Conservation (phyloP, 2,797 vertebrate genomes). For the Muscicapa comitata region DNA sequence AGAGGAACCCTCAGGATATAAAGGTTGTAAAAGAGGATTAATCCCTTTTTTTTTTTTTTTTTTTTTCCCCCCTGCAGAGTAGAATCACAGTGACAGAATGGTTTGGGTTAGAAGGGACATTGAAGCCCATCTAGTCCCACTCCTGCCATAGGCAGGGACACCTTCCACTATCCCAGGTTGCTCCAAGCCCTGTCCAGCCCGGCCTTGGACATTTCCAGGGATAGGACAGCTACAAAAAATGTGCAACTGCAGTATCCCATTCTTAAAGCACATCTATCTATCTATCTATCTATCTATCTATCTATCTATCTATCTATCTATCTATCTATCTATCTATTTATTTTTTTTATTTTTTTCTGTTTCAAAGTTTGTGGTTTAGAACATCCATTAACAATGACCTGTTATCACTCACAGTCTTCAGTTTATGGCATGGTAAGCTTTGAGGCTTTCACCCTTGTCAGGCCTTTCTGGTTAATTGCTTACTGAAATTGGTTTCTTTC, state of each 20-base stretch:
- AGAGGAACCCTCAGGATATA: not conserved
- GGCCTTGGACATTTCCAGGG: not conserved
- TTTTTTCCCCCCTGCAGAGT: not conserved
- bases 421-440: not conserved
- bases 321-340: not conserved
- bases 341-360: not conserved
- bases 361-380: not conserved
- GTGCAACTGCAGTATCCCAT: not conserved
- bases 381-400: not conserved
- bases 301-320: fast-evolving
- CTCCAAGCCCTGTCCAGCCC: not conserved
- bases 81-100: not conserved
- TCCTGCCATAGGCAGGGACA: not conserved
- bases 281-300: not conserved
- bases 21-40: not conserved
- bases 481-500: not conserved
- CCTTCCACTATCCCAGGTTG: fast-evolving
- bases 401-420: not conserved
- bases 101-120: no score
- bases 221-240: not conserved
- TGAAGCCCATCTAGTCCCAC: no score
- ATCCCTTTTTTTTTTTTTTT: not conserved
- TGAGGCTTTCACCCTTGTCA: no score
- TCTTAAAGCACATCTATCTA: not conserved
- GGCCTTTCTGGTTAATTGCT: not conserved